Evolutionary conservation across 2,888 invertebrate species (phyloP).

Genomic region (Ceraclea dissimilis): DNA sequence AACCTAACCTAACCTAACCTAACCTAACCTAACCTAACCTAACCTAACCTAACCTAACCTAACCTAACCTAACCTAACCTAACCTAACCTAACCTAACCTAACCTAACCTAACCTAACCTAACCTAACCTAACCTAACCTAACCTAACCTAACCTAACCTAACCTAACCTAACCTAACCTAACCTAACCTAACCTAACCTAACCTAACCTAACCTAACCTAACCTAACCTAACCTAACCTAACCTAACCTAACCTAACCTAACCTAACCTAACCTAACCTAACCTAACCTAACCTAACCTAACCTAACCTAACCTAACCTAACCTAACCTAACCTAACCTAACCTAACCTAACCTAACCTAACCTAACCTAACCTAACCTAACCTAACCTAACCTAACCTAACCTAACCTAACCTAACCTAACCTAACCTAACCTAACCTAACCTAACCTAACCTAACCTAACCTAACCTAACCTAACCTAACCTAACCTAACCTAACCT

Average conservation of each 20-base stretch:
- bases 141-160: constrained; percentile 18
- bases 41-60: constrained; percentile 25
- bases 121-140: constrained; percentile 19
- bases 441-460: constrained; percentile 14
- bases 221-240: constrained; percentile 14
- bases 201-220: constrained; percentile 14
- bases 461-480: constrained; percentile 16
- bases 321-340: constrained; percentile 16
- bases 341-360: constrained; percentile 16
- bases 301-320: constrained; percentile 12
- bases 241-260: constrained; percentile 17
- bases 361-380: constrained; percentile 16
- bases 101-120: constrained; percentile 19
- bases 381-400: constrained; percentile 16
- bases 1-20: constrained; percentile 21
- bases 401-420: constrained; percentile 16
- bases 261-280: constrained; percentile 15
- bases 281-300: constrained; percentile 11
- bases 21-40: constrained; percentile 23
- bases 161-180: constrained; percentile 26
- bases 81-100: constrained; percentile 16
- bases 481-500: constrained; percentile 14
- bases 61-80: constrained; percentile 22
- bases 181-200: constrained; percentile 12
- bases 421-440: constrained; percentile 16